Base-by-base conservation (phyloP, 2,113 vertebrate species). In the Chunga burmeisteri region DNA sequence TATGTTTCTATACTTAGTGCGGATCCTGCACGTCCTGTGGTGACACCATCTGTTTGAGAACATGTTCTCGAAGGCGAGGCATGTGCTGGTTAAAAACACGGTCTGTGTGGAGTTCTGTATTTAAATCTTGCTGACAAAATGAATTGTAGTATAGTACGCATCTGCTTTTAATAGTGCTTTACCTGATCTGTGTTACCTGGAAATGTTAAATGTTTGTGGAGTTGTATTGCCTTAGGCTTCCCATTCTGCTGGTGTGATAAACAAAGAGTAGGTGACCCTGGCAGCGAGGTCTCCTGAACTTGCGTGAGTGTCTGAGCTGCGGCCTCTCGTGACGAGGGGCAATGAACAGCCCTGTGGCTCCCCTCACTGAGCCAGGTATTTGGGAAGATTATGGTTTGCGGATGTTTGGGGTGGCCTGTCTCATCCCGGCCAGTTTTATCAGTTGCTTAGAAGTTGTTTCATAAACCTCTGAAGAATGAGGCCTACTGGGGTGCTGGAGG, bases 271-370 rank as follows among this genome's bases (percentile, higher is more conserved):
- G 44, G 29, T 88, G 84, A 38, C 46, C 21, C 23, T 36, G 30
- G 38, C 38, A 59, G 49, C 62, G 34, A 25, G 10, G 42, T 67
- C 66, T 80, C 11, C 34, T 59, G 27, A 34, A 34, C 46, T 65
- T 70, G 46, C 7, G 2, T 5, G 19, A 49, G n/a, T 9, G 29
- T 49, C 17, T 15, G 17, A 26, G 73, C n/a, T 46, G 44, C 32
- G 36, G 27, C 10, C 9, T 40, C 67, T 9, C 1, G 1, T 22
- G n/a, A 36, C 0, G 5, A 86, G 16, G 12, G 11, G 22, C 7
- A 42, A 30, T 8, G 6, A 70, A 47, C 0, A 3, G 25, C n/a
- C 23, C 42, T 23, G 34, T 67, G 58, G 34, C 55, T 70, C n/a
- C 23, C 30, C 44, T 59, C 27, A 6, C 14, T 20, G 56, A 53